These are phyloP conservation scores for Chroicocephalus ridibundus DNA, from an alignment of 2,113 vertebrate genomes.

Conservation along the genomic window DNA sequence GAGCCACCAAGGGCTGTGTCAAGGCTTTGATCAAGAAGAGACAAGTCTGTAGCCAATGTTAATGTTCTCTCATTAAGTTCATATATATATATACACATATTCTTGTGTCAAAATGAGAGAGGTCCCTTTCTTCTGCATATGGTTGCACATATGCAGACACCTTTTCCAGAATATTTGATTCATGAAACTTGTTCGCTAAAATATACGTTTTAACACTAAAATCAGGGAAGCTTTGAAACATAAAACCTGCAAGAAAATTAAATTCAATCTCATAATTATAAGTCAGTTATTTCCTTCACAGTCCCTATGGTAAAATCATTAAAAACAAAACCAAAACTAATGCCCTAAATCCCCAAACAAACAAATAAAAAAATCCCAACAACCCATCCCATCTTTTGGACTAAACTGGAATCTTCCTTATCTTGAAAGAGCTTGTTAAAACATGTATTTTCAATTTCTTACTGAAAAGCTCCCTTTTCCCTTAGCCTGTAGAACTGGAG, in stretches of 20 bases:
- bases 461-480: neutral
- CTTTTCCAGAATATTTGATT: neutral
- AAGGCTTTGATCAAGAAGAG: neutral
- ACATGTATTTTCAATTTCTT: neutral
- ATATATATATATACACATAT: neutral
- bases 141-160: neutral
- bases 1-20: neutral
- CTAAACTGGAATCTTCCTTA: neutral
- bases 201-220: neutral
- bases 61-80: neutral
- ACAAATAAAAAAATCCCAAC: neutral
- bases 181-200: neutral
- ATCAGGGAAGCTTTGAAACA: neutral
- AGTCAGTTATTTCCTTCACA: neutral
- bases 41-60: neutral
- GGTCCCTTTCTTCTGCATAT: neutral
- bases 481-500: neutral
- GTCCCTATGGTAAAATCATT: neutral
- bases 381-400: neutral
- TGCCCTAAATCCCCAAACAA: neutral
- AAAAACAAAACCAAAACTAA: rapidly evolving
- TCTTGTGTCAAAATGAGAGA: neutral
- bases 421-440: neutral
- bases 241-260: neutral
- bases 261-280: neutral